Evolutionary conservation across 2,888 invertebrate species (phyloP), one percentile per base, ranked within the genome.

Genomic region (Drosophila sordidula): DNA sequence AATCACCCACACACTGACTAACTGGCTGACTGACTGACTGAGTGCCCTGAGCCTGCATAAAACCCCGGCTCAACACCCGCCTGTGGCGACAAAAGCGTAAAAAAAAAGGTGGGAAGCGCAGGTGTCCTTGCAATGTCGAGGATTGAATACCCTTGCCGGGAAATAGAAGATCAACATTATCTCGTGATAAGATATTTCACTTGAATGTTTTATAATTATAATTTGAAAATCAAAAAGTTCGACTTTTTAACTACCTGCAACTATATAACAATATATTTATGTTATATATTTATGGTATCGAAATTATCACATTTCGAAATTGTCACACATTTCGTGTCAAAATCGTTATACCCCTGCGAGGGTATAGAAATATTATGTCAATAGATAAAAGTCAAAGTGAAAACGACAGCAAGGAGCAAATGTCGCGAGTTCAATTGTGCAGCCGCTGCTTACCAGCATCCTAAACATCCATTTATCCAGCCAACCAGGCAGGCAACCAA

Each of bases 321-420:
- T n/a, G n/a, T n/a, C n/a, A n/a, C 41, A 41, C 16, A 12, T 3
- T 39, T 4, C 3, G 8, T 4, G 12, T 12, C 18, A 22, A 12
- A 22, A 4, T 39, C 3, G 9, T 8, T 11, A 18, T 12, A 22
- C 1, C 3, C 22, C 4, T 4, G 42, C 9, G 3, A 44, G 44
- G 12, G 54, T 29, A 54, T 25, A 16, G 0, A 44, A 86, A 75
- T 89, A 80, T 87, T 86, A 81, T 86, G 87, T 89, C 85, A 87
- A 87, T 81, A 87, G 89, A 88, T 88, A 84, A 84, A 84, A 83
- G 84, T 86, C 86, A 54, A 80, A 77, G 70, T 65, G 81, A 65
- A 62, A 68, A 72, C 46, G 74, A 72, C 54, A 55, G 58, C 47
- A 51, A 75, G 59, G 58, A 68, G 55, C 71, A 82, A 82, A 82